Base-by-base conservation (phyloP, 2,797 vertebrate species). In the Benthosema pterotum region DNA sequence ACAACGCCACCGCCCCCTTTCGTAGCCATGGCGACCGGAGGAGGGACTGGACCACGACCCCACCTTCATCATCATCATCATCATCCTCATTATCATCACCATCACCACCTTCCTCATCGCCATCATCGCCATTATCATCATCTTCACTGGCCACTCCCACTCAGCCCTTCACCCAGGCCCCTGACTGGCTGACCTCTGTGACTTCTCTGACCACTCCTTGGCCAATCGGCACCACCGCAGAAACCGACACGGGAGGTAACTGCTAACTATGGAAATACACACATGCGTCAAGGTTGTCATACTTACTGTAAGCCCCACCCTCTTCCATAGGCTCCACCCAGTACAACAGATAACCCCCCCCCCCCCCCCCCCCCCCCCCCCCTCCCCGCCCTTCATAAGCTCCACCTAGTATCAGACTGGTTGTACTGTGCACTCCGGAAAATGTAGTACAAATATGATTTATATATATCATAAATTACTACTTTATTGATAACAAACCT, bases 151-250 rank as follows among this genome's bases (percentile, higher is more conserved):
- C 75, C 54, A 32, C 70, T 3, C 78, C 86, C 72, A 77, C 82
- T 0, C 51, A 38, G 16, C 17, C 52, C 0, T 14, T 48, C 63
- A 85, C 86, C 0, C 14, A 43, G 6, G 32, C 74, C 6, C 72
- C 82, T 38, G 83, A 88, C 71, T 87, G 84, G 86, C 68, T 89
- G 49, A 68, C 22, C 0, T 78, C 88, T 0, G 74, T 87, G 77
- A 69, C 83, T 0, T 77, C 81, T 0, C 48, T 83, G 17, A 86
- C 66, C 73, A 70, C 70, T 3, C 0, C 58, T 53, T 74, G 75
- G 78, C 54, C 73, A 0, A 42, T 67, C 11, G 25, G 77, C 74
- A 48, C 62, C 56, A 71, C 84, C 1, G 0, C 65, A 0, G 18
- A 62, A 0, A 49, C 76, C 0, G 63, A 87, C 25, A 15, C 80